Percentiles rank a stretch among this genome's conserved stretches.
Evolutionary conservation across 2,113 vertebrate genomes (phyloP).

Genomic region (Perccottus glenii): DNA sequence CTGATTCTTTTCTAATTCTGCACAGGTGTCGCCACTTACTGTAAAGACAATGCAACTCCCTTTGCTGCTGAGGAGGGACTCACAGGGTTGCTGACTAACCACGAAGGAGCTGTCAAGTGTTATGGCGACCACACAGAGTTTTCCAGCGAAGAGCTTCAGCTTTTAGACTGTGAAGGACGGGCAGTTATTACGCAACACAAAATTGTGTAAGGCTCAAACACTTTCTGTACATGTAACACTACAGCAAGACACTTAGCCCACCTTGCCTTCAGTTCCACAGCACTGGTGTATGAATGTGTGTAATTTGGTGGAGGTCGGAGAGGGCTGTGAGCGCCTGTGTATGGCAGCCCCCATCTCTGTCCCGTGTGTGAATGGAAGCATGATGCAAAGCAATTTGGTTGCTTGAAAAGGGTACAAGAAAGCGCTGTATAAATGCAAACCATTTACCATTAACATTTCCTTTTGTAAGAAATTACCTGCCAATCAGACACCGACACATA

Average conservation of each 20-base stretch:
- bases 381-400: too few relatives aligned
- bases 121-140: conserved; percentile 83
- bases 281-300: too few relatives aligned
- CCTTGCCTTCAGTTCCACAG: not conserved
- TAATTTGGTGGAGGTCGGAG: too few relatives aligned
- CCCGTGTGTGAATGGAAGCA: too few relatives aligned
- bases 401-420: too few relatives aligned
- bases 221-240: not conserved
- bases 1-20: not conserved
- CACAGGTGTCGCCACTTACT: conserved; percentile 88
- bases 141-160: conserved; percentile 82
- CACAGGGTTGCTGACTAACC: conserved; percentile 80
- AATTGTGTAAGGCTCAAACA: conserved; percentile 69
- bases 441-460: not conserved
- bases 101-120: conserved; percentile 77
- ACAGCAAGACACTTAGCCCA: not conserved
- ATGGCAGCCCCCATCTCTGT: too few relatives aligned
- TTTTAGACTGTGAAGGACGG: conserved; percentile 87
- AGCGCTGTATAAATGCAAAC: too few relatives aligned
- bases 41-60: conserved; percentile 82
- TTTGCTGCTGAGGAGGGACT: conserved; percentile 88
- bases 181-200: conserved; percentile 86
- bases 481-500: not conserved
- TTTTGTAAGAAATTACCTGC: not conserved
- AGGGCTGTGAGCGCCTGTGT: too few relatives aligned